These are phyloP conservation scores for Diloba caeruleocephala DNA, from an alignment of 2,888 invertebrate genomes.

Conservation along the genomic window DNA sequence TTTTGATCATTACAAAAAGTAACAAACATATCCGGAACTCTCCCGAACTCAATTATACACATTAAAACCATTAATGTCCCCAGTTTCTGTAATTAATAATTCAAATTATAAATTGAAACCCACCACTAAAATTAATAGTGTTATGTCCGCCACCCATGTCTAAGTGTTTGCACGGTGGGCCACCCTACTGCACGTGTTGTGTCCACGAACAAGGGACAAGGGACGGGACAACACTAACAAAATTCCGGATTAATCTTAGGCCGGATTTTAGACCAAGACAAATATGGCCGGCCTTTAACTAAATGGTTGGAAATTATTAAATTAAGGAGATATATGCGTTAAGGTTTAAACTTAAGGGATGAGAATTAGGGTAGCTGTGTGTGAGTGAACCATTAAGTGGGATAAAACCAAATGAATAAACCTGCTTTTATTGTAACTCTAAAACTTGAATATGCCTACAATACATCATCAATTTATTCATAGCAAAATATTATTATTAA, in stretches of 20 bases:
- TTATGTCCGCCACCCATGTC: constrained; percentile 60
- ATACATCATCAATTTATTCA: too few species aligned
- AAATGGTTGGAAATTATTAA: constrained; percentile 85
- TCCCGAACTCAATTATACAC: constrained; percentile 26
- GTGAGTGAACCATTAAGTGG: constrained; percentile 13
- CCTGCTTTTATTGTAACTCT: too few species aligned
- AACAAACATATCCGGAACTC: not conserved
- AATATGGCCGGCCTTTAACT: constrained; percentile 79
- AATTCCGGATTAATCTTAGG: constrained; percentile 84
- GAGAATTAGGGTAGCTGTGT: constrained; percentile 32
- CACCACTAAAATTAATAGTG: constrained; percentile 53
- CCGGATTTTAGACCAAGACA: constrained; percentile 84
- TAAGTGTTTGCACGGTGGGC: constrained; percentile 60
- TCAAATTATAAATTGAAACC: constrained; percentile 43
- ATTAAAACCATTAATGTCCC: constrained; percentile 30
- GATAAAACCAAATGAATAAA: constrained; percentile 6
- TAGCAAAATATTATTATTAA: too few species aligned
- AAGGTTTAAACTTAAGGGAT: constrained; percentile 64
- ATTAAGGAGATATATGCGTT: constrained; percentile 76
- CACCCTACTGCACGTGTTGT: constrained; percentile 57
- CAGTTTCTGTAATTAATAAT: constrained; percentile 45
- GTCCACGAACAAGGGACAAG: constrained; percentile 55
- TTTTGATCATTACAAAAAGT: too few species aligned
- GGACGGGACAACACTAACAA: constrained; percentile 73
- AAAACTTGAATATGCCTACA: too few species aligned